phyloP scores from a whole-genome alignment of 2,888 invertebrate genomes.

The Lottia scabra region DNA sequence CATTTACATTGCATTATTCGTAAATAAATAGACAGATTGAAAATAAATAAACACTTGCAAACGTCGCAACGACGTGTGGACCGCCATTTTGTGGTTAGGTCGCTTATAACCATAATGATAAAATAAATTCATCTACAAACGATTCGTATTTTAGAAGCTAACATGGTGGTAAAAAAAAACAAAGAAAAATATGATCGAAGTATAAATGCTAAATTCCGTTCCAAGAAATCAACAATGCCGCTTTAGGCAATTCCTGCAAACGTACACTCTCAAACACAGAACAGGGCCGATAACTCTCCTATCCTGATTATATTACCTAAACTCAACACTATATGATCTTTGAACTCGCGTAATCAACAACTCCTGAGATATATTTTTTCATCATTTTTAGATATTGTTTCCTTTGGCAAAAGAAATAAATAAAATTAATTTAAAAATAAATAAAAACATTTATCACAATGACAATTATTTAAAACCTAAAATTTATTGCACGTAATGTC shows the following conservation, averaged over 20 bases:
- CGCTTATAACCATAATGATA: neutral
- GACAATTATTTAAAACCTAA: neutral
- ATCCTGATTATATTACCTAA: neutral
- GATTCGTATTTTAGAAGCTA: neutral
- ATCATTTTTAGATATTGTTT: neutral
- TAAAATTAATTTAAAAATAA: neutral
- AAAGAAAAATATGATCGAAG: conserved; percentile 13
- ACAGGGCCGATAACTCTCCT: neutral
- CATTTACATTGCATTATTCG: neutral
- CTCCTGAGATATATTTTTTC: conserved; percentile 1
- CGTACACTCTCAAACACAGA: neutral
- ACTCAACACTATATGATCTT: neutral
- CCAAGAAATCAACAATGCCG: neutral
- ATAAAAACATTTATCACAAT: conserved; percentile 5
- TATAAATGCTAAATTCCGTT: conserved; percentile 6
- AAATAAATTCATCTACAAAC: neutral
- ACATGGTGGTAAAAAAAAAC: neutral
- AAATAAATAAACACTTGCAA: too few relatives aligned
- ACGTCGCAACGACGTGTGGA: too few relatives aligned
- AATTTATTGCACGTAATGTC: too few relatives aligned
- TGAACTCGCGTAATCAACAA: neutral
- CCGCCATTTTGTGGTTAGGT: neutral
- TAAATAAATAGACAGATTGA: neutral
- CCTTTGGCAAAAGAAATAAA: neutral
- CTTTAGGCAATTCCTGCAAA: neutral